Base-by-base conservation (phyloP, 2,113 vertebrate species). In the Leptosomus discolor region DNA sequence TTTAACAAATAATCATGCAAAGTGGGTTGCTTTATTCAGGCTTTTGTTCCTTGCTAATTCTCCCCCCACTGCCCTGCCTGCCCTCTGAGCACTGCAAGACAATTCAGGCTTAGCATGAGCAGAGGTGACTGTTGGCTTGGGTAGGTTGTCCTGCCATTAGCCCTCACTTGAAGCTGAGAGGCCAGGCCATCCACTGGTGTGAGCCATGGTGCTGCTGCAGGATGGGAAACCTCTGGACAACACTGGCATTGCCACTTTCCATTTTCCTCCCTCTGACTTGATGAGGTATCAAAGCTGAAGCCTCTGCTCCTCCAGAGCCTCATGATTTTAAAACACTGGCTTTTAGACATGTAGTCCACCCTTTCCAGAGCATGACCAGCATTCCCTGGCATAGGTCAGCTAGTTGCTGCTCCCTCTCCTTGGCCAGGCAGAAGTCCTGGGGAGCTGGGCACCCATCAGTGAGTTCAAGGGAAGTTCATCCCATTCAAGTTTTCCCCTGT, bases 1-100 rank as follows among this genome's bases (percentile, higher is more conserved):
- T 51, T 88, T 94, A 94, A 81, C 81, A 96, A 90, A 80, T 53
- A 29, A 75, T 43, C 56, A 58, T 91, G 58, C 48, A 79, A 86
- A 95, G 71, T 24, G 9, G 12, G 36, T 85, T 85, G 32, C 34
- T 94, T 92, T 83, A 65, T 67, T 74, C 56, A 60, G 57, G n/a
- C 29, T 69, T 92, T 82, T 71, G 32, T 58, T 85, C 61, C 61
- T 76, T 69, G 24, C 18, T 80, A 68, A 50, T 53, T 80, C 19
- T 71, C 6, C 50, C 48, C 18, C 3, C 15, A 6, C 46, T 53
- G n/a, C 37, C 41, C 37, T 87, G 24, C 17, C 22, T 57, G 41
- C 50, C 46, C 34, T 77, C n/a, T 50, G 26, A 71, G 51, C 21
- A 76, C 57, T 0, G 1, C 36, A 37, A 76, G 34, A 11, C 56